Percentiles rank a stretch among this genome's conserved stretches.
phyloP scores from a whole-genome alignment of 2,888 invertebrate genomes.

The Andrena camellia region DNA sequence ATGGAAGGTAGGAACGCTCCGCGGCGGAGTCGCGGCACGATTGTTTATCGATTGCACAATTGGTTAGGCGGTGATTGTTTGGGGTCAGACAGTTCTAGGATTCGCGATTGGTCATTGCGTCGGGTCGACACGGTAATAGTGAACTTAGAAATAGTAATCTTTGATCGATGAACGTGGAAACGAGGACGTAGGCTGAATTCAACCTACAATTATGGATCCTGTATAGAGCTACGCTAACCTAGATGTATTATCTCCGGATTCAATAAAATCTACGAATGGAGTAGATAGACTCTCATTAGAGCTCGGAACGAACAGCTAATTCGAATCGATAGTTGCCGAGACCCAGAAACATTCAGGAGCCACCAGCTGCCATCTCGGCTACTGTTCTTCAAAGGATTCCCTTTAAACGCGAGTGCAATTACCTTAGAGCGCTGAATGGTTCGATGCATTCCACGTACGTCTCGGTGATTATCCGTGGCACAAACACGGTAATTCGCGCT shows the following conservation, averaged over 20 bases:
- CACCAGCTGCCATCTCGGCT: background rate
- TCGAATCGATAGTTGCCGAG: background rate
- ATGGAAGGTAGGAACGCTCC: constrained; percentile 2
- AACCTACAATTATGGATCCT: no score
- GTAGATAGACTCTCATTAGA: background rate
- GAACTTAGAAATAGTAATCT: background rate
- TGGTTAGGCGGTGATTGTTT: constrained; percentile 23
- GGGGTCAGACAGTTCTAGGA: constrained; percentile 2
- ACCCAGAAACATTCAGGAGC: background rate
- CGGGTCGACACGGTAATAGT: background rate
- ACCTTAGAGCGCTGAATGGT: constrained; percentile 33
- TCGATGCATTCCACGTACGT: constrained; percentile 35
- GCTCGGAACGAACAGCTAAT: background rate
- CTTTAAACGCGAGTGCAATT: constrained; percentile 4
- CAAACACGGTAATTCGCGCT: constrained; percentile 38
- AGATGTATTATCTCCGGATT: background rate
- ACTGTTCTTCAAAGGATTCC: background rate
- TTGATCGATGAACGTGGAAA: constrained; percentile 1
- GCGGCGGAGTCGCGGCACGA: constrained; percentile 5
- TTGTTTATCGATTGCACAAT: constrained; percentile 26
- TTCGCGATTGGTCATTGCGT: background rate
- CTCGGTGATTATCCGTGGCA: constrained; percentile 17
- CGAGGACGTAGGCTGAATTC: background rate
- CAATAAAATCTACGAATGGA: background rate
- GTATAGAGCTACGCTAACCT: no score